These are phyloP conservation scores for Araneus ventricosus DNA, from an alignment of 1,140 invertebrate species.

Conservation along the genomic window DNA sequence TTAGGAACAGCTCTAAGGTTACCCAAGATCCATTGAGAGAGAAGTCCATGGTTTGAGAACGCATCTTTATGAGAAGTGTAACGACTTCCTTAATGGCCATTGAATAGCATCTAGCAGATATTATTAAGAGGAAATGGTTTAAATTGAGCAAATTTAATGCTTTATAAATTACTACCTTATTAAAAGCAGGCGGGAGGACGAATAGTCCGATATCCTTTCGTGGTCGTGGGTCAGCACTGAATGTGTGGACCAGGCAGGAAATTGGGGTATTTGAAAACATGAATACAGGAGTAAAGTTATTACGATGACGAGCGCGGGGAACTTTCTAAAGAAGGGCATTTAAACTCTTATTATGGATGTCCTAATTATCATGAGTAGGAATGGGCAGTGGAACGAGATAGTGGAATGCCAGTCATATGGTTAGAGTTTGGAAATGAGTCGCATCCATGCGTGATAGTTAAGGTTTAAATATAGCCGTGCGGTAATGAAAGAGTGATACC, in stretches of 20 bases:
- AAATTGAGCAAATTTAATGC: constrained; percentile 49
- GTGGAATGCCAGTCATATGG: neutral
- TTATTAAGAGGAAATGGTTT: constrained; percentile 15
- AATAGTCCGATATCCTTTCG: neutral
- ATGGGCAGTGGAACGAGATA: neutral
- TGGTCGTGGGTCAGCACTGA: neutral
- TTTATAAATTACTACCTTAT: constrained; percentile 63
- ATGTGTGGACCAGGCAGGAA: neutral
- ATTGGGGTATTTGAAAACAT: constrained; percentile 1
- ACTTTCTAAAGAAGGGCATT: neutral
- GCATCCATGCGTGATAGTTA: neutral
- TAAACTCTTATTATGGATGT: constrained; percentile 12
- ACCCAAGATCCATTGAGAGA: neutral
- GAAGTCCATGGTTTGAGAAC: neutral
- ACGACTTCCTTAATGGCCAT: constrained; percentile 23
- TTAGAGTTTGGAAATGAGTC: neutral
- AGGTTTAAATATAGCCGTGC: neutral
- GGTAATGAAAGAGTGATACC: neutral
- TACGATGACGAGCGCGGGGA: neutral
- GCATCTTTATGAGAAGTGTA: neutral
- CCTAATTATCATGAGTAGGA: neutral
- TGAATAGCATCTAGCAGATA: neutral
- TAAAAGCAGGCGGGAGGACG: constrained; percentile 14
- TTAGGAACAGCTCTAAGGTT: neutral
- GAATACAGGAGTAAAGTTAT: neutral